Percentiles rank a stretch among this genome's conserved stretches.
Conservation (phyloP, 2,113 vertebrate species). For the Phalacrocorax aristotelis region DNA sequence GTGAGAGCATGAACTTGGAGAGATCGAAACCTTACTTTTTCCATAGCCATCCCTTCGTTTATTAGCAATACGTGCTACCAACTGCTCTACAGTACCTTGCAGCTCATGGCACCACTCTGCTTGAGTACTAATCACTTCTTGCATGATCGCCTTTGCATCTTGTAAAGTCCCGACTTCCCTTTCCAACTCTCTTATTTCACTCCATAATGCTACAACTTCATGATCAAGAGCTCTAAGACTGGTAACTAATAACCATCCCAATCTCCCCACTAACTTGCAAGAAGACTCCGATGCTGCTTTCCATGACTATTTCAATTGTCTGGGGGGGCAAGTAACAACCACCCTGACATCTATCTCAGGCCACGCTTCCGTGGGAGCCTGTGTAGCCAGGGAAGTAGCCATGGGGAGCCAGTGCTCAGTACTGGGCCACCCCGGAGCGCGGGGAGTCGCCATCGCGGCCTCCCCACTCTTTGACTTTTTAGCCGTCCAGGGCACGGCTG, state of each 20-base stretch:
- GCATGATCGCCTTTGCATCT: fast-evolving
- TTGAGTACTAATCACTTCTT: neutral
- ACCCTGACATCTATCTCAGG: neutral
- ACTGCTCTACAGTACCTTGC: neutral
- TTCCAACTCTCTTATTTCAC: neutral
- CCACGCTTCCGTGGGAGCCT: neutral
- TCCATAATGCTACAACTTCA: neutral
- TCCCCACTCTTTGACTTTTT: neutral
- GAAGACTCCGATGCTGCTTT: neutral
- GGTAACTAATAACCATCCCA: neutral
- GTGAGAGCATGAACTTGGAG: neutral
- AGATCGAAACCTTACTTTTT: neutral
- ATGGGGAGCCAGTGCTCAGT: neutral
- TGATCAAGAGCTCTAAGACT: neutral
- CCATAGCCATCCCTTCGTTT: neutral
- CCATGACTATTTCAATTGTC: neutral
- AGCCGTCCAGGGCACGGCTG: neutral
- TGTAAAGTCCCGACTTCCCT: neutral
- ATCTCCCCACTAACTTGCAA: neutral
- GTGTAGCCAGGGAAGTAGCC: neutral
- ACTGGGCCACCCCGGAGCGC: neutral
- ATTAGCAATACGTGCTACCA: neutral
- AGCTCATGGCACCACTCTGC: neutral
- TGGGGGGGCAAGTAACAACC: neutral
- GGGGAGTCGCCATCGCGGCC: fast-evolving